Base-by-base conservation (phyloP, 2,797 vertebrate genomes). In the Anolis apletophallus region DNA sequence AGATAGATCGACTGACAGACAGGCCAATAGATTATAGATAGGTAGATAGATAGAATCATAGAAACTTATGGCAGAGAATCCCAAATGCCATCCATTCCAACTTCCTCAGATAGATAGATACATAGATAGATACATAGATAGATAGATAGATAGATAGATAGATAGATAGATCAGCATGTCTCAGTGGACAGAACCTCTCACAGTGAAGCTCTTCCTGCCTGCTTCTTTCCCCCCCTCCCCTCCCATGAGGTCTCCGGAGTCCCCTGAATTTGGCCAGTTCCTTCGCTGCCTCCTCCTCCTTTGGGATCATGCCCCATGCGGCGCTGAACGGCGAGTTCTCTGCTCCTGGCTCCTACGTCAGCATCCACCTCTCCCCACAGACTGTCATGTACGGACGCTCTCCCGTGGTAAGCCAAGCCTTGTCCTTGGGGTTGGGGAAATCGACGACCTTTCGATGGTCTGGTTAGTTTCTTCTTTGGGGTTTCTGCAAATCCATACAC, bases 291-390 rank as follows among this genome's bases (percentile, higher is more conserved):
- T 97, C 98, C 0, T 93, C 98, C 64, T 97, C 98, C 89, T 97
- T 98, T 72, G 97, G 97, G 75, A 94, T 98, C 93, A 95, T 98
- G 94, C 97, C 98, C 91, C 98, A 98, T n/a, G 89, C 97, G 26
- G 89, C 97, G 67, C 96, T 99, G 91, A 97, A 97, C 0, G 97
- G 97, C 64, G 98, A 99, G 92, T 96, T 98, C 73, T 94, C 97
- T 1, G 95, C 97, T 91, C 97, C 98, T 0, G 93, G 97, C 83
- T 95, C 97, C n/a, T 99, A 98, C 0, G 93, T 97, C 29, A 97
- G 98, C 86, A 96, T 98, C 67, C 98, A 97, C 88, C 97, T 98
- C 80, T 97, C 97, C 0, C 97, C 98, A 0, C 98, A 98, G 93
- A 97, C 97, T 95, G 94, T 97, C 89, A 95, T 97, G 87, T 98